These are phyloP conservation scores for Garrulus glandarius DNA, from an alignment of 2,797 vertebrate genomes.

Conservation along the genomic window DNA sequence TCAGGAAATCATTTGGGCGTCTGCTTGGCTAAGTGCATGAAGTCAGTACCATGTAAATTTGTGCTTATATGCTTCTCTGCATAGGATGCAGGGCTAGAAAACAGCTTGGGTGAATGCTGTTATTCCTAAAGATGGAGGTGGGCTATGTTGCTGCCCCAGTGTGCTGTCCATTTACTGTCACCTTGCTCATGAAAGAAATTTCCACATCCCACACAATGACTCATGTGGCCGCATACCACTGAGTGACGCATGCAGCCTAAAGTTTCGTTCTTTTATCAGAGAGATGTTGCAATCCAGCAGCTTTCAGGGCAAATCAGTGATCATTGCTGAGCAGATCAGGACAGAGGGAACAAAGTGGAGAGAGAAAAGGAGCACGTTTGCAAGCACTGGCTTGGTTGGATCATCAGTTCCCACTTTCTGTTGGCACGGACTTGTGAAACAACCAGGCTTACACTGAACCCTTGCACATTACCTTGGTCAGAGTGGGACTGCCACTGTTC, in stretches of 20 bases:
- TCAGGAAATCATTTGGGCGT: background rate
- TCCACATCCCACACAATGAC: background rate
- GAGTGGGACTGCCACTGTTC: background rate
- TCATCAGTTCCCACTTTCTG: background rate
- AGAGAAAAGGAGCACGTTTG: background rate
- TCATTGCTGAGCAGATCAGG: background rate
- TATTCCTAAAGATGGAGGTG: background rate
- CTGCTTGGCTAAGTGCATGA: background rate
- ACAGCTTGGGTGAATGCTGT: background rate
- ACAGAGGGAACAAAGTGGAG: background rate
- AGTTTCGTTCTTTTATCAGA: background rate
- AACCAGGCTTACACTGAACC: background rate
- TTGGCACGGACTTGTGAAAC: background rate
- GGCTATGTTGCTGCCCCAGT: background rate
- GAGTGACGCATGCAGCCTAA: background rate
- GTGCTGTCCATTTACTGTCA: background rate
- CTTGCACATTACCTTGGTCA: background rate
- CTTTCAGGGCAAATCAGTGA: background rate
- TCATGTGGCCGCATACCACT: fast-evolving
- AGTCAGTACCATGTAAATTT: background rate
- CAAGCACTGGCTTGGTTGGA: background rate
- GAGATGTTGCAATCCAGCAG: background rate
- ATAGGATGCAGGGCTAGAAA: background rate
- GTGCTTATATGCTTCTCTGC: background rate
- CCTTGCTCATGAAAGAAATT: background rate